Conservation (phyloP, 2,797 vertebrate genomes). For the Paguma larvata region DNA sequence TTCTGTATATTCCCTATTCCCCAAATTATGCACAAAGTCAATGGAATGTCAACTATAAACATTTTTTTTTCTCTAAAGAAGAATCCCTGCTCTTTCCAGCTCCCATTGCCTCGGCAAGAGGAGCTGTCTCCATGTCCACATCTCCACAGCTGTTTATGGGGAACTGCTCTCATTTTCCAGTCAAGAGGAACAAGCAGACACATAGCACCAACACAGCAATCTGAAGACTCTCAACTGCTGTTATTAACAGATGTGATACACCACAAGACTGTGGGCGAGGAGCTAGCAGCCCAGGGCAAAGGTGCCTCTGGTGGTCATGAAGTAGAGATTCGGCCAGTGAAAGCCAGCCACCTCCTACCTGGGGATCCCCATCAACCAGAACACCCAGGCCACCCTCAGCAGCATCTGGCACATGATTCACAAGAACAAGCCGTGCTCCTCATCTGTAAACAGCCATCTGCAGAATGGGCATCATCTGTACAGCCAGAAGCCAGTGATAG, state of each 20-base stretch:
- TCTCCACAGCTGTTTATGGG: conserved; percentile 92
- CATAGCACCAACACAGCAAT: neutral
- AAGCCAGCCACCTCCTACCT: conserved; percentile 89
- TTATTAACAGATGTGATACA: neutral
- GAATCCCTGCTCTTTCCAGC: neutral
- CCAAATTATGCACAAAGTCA: neutral
- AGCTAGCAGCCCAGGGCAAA: conserved; percentile 91
- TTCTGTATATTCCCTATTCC: neutral
- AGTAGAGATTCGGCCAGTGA: conserved; percentile 91
- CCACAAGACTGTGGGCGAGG: conserved; percentile 91
- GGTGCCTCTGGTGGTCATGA: conserved; percentile 87
- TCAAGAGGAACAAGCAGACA: conserved; percentile 92
- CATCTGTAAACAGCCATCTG: conserved; percentile 91
- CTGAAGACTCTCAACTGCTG: neutral
- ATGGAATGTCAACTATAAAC: neutral
- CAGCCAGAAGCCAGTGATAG: conserved; percentile 92
- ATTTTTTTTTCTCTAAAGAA: neutral
- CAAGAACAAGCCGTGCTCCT: conserved; percentile 91
- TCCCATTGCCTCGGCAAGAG: neutral
- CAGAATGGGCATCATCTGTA: conserved; percentile 91
- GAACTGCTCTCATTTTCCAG: conserved; percentile 93
- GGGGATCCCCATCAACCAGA: conserved; percentile 93
- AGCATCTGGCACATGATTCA: conserved; percentile 92
- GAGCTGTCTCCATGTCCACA: conserved; percentile 85
- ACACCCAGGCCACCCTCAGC: conserved; percentile 91